Evolutionary conservation across 2,888 invertebrate genomes (phyloP), one percentile per base, ranked within the genome.

Genomic region (Pterostichus niger): DNA sequence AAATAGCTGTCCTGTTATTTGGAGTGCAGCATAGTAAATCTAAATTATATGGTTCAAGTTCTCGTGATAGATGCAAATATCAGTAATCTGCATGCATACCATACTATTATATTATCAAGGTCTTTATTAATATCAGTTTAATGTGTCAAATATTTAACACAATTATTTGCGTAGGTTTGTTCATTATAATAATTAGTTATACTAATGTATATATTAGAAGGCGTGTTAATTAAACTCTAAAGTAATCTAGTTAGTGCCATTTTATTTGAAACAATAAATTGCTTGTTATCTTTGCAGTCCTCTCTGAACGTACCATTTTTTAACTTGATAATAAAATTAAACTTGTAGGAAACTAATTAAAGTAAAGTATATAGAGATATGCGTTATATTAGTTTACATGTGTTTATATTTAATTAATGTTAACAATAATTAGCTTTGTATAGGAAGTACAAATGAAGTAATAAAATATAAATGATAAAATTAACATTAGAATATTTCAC

Each of bases 31-130:
- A 44, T 77, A 44, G 61, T 64, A 77, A 77, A 83, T 83, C 56
- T 49, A 83, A 83, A 83, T 83, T 83, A 83, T 83, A 83, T 83
- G 68, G 77, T 83, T 83, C 83, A 77, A 64, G 64, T 64, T 83
- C 52, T 83, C 54, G 24, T 24, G 24, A 24, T 24, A 44, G 64
- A 83, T 83, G 82, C 77, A 83, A 83, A 83, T 83, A 52, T 61
- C 76, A 46, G 68, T 77, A 76, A 83, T 83, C 76, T 52, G 52
- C 76, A 83, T 83, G 52, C 68, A 77, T 83, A 40, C 61, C 35
- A 7, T 68, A 68, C 64, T 52, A 83, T 83, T 83, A 83, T 77
- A 17, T 54, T 6, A 3, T 68, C 77, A 83, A 76, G 83, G 83
- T 77, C 77, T 64, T 68, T 76, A 49, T 40, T 83, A 77, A 83